Evolutionary conservation across 2,888 invertebrate species (phyloP).

Genomic region (Apamea monoglypha): DNA sequence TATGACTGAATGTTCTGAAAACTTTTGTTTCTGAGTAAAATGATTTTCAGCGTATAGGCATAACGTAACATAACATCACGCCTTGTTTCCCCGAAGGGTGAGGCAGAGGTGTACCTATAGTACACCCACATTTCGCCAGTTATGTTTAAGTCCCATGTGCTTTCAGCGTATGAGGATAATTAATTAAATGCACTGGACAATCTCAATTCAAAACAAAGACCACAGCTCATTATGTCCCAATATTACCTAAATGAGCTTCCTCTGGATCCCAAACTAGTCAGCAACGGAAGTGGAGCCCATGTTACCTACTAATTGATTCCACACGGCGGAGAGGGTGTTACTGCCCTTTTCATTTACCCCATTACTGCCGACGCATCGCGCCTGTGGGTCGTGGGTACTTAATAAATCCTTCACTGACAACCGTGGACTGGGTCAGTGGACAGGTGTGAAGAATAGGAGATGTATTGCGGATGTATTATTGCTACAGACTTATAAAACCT

Average conservation of each 20-base stretch:
- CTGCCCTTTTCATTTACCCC: slow-evolving; percentile 58
- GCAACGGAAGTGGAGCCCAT: slow-evolving; percentile 25
- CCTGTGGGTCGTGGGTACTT: slow-evolving; percentile 39
- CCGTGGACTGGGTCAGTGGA: slow-evolving; percentile 12
- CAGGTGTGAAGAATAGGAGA: slow-evolving; percentile 33
- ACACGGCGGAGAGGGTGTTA: slow-evolving; percentile 25
- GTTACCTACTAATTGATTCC: slow-evolving; percentile 62
- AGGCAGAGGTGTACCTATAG: not conserved
- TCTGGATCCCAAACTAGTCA: not conserved
- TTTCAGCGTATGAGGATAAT: not conserved
- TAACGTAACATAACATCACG: not conserved
- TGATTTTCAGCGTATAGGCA: not conserved
- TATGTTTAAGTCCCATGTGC: not conserved
- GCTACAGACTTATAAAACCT: too few species aligned
- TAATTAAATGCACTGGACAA: not conserved
- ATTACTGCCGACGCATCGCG: slow-evolving; percentile 26
- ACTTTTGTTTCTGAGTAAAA: not conserved
- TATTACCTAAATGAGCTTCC: slow-evolving; percentile 12
- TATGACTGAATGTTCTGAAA: not conserved
- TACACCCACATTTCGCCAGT: too few species aligned
- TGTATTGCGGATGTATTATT: not conserved
- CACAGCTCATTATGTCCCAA: not conserved
- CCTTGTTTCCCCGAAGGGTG: not conserved
- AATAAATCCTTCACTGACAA: slow-evolving; percentile 61
- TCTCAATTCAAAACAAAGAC: not conserved